These are phyloP conservation scores for Dilophus febrilis DNA, from an alignment of 2,888 invertebrate species.

Conservation along the genomic window DNA sequence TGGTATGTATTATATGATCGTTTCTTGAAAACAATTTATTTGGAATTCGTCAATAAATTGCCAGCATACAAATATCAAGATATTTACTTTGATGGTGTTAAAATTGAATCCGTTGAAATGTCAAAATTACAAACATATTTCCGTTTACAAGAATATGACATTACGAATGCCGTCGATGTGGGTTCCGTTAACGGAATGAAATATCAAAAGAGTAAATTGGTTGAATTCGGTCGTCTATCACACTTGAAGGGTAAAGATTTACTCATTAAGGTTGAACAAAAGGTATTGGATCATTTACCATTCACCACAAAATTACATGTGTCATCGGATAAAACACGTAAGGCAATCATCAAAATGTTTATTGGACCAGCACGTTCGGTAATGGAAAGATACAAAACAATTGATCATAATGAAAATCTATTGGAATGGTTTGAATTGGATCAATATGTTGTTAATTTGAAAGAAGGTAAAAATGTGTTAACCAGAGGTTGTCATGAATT, in stretches of 20 bases:
- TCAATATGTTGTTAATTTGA: conserved; percentile 43
- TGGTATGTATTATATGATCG: conserved; percentile 53
- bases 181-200: too few species aligned
- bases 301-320: conserved; percentile 42
- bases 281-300: conserved; percentile 45
- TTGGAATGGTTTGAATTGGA: conserved; percentile 49
- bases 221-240: conserved; percentile 23
- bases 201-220: conserved; percentile 18
- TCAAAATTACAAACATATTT: conserved; percentile 52
- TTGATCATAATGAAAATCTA: conserved; percentile 40
- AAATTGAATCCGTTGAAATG: conserved; percentile 41
- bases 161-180: conserved; percentile 30
- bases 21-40: conserved; percentile 37
- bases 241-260: conserved; percentile 26
- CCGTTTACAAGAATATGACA: conserved; percentile 46
- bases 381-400: conserved; percentile 31
- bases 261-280: conserved; percentile 38
- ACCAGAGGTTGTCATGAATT: conserved; percentile 44
- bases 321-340: conserved; percentile 38
- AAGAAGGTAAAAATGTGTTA: conserved; percentile 35
- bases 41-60: conserved; percentile 30
- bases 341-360: conserved; percentile 47
- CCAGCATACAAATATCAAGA: conserved; percentile 44
- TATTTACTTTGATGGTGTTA: conserved; percentile 43
- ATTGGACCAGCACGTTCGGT: conserved; percentile 36